A percentile compares a stretch with the other conserved stretches of the same genome.
These are phyloP conservation scores for Tautogolabrus adspersus DNA, from an alignment of 2,113 vertebrate genomes.

Conservation along the genomic window DNA sequence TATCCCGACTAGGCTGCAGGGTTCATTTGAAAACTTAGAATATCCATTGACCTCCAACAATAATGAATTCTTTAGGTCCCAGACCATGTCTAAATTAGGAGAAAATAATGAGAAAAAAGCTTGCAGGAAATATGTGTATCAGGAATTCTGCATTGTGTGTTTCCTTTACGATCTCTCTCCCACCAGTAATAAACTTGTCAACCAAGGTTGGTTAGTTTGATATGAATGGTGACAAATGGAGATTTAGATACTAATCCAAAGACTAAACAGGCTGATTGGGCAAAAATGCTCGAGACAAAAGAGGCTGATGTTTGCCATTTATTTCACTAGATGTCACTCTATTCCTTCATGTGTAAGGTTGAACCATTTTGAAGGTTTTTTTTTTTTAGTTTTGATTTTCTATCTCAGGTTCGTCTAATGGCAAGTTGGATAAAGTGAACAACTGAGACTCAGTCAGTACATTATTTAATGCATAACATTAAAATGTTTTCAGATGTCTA, in stretches of 20 bases:
- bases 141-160: too few species aligned
- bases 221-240: too few species aligned
- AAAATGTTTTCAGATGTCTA: background rate
- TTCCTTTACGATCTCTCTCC: too few species aligned
- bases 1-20: too few species aligned
- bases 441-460: background rate
- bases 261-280: background rate
- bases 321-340: constrained; percentile 60
- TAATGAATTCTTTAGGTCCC: too few species aligned
- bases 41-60: too few species aligned
- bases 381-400: background rate
- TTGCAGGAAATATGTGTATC: too few species aligned
- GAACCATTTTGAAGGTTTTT: background rate
- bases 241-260: background rate
- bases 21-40: too few species aligned
- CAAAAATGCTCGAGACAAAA: background rate
- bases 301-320: constrained; percentile 1
- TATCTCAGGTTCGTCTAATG: background rate
- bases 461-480: background rate
- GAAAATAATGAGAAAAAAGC: too few species aligned
- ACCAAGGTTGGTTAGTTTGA: too few species aligned
- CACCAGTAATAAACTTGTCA: too few species aligned
- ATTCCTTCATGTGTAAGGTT: background rate
- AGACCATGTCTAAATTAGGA: too few species aligned
- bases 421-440: background rate